Base-by-base conservation (phyloP, 2,888 invertebrate species). In the Myopa testacea region DNA sequence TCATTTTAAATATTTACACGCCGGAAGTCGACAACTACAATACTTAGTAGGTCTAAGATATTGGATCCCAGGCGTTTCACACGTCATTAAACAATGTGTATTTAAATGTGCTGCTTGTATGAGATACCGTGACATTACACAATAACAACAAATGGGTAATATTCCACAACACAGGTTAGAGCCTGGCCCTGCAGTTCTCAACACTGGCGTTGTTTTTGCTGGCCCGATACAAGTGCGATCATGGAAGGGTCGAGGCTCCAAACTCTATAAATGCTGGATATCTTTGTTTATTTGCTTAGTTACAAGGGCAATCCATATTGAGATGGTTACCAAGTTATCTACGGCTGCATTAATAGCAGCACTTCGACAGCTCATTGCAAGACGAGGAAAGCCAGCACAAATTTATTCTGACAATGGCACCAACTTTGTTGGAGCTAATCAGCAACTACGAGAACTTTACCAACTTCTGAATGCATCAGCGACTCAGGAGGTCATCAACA, bases 241-340 rank as follows among this genome's bases (percentile, higher is more conserved):
- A 6, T 80, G 80, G 78, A 80, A 78, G 14, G 82, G 77, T 14
- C 74, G 83, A 19, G 82, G 84, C 26, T 78, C 81, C 7, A 80
- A 79, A 55, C 80, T 75, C 1, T 78, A 77, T 6, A 85, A 86
- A 72, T 76, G 78, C 8, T 85, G 85, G 77, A 78, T 86, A 55
- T 79, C 81, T 8, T 12, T 84, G 12, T 85, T 82, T 76, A 75
- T 85, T 3, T 86, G 84, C 72, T 79, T 83, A 65, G 76, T 81
- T 0, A 84, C 84, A 0, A 86, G 83, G 69, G 85, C 85, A 0
- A 62, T 84, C 4, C 84, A 85, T 55, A 52, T 86, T 34, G 85
- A 86, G 70, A 40, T 80, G 19, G 78, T 78, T 0, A 74, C 75
- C 12, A 77, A 82, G 2, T 74, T 86, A 10, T 79, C 84, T 4